Evolutionary conservation across 1,140 invertebrate species (phyloP).

Genomic region (Stegodyphus dumicola): DNA sequence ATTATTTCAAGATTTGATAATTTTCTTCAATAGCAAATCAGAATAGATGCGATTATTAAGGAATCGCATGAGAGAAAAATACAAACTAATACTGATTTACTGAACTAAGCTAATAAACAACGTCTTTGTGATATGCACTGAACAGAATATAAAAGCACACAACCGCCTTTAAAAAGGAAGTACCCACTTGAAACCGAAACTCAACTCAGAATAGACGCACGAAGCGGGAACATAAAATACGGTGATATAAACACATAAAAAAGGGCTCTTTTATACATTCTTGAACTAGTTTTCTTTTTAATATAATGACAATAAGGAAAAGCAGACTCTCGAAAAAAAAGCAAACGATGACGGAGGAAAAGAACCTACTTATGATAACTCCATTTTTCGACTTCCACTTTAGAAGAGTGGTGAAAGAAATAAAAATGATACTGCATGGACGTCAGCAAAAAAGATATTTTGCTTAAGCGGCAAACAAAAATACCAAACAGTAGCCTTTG

Average conservation of each 20-base stretch:
- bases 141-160: not conserved
- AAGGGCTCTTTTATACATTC: conserved; percentile 2
- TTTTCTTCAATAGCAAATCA: too few species aligned
- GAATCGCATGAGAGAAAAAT: too few species aligned
- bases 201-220: conserved; percentile 23
- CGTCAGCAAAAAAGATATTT: too few species aligned
- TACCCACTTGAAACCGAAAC: conserved; percentile 46
- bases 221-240: not conserved
- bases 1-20: too few species aligned
- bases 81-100: too few species aligned
- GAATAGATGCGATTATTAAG: too few species aligned
- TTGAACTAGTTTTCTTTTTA: conserved; percentile 3
- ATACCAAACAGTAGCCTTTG: too few species aligned
- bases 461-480: too few species aligned
- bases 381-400: conserved; percentile 31
- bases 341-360: not conserved
- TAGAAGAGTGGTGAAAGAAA: not conserved
- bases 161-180: conserved; percentile 29
- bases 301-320: not conserved
- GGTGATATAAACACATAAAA: not conserved
- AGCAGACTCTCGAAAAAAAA: not conserved
- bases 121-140: too few species aligned
- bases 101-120: too few species aligned
- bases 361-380: conserved; percentile 22
- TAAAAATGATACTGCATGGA: too few species aligned